These are phyloP conservation scores for Spodoptera exigua DNA, from an alignment of 2,888 invertebrate species.

Conservation along the genomic window DNA sequence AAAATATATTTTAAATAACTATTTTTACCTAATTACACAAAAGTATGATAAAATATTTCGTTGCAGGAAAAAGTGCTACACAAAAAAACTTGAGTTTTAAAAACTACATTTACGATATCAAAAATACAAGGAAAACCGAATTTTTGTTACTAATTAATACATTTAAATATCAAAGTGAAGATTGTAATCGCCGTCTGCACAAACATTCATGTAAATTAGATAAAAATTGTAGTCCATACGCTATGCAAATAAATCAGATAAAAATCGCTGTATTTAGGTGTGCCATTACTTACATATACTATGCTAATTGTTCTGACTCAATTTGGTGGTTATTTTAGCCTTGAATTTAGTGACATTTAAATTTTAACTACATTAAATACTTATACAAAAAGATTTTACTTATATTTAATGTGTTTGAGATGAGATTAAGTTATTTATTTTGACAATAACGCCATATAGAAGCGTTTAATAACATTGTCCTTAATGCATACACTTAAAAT, in stretches of 20 bases:
- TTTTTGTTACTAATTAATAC: not conserved
- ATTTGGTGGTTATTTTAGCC: conserved; percentile 32
- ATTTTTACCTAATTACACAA: too few species aligned
- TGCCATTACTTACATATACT: conserved; percentile 13
- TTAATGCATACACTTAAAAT: too few species aligned
- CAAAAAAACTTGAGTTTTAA: too few species aligned
- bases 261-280: conserved; percentile 11
- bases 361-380: conserved; percentile 12
- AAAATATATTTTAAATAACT: not conserved
- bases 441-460: conserved; percentile 12
- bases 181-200: conserved; percentile 13
- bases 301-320: conserved; percentile 33
- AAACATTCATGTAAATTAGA: conserved; percentile 31
- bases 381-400: conserved; percentile 5
- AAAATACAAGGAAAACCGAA: not conserved
- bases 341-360: conserved; percentile 43
- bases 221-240: conserved; percentile 9
- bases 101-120: not conserved
- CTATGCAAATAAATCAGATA: conserved; percentile 14
- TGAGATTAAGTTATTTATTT: conserved; percentile 1
- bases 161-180: conserved; percentile 9
- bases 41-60: too few species aligned
- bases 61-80: not conserved
- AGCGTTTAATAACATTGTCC: not conserved
- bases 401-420: conserved; percentile 1